Base-by-base conservation (phyloP, 2,113 vertebrate genomes). In the Otolemur garnettii region DNA sequence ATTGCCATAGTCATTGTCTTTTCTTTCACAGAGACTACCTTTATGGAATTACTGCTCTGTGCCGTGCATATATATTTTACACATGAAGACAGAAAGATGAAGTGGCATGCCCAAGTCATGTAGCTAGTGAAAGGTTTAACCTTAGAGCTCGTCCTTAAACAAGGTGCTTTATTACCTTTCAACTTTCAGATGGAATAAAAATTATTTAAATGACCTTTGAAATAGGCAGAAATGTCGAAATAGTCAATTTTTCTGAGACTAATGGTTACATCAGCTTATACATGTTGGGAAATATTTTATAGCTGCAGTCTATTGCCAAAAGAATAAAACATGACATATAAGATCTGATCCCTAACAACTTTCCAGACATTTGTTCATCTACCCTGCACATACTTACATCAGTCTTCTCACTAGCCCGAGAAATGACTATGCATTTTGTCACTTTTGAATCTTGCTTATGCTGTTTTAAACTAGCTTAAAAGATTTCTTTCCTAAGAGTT, bases 141-240 rank as follows among this genome's bases (percentile, higher is more conserved):
- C 45, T 33, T 66, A 85, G 59, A 24, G 17, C 62, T 68, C 62
- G n/a, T 90, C 33, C 60, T 93, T 85, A 92, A 50, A 79, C 53
- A 87, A n/a, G 72, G 24, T 91, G 35, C 4, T 88, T 75, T 84
- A 62, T 59, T 77, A 66, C 26, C 30, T 71, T 96, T 42, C 17
- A 62, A 0, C 68, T 91, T 94, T 71, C 26, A 69, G 57, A 53
- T 18, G 53, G 2, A 2, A 35, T 55, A 74, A n/a, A 18, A 59
- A 30, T 91, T 75, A 62, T 69, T 93, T 60, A 62, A 79, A 71
- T 77, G n/a, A 26, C n/a, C 30, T 94, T 92, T 71, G 53, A 53
- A 71, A 91, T 75, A 84, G 66, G n/a, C 88, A 91, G 33, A 74
- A 55, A 90, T 28, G 42, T 81, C 81, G 71, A 92, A 79, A 93